These are phyloP conservation scores for Helarctos malayanus DNA, from an alignment of 2,797 vertebrate species.

Conservation along the genomic window DNA sequence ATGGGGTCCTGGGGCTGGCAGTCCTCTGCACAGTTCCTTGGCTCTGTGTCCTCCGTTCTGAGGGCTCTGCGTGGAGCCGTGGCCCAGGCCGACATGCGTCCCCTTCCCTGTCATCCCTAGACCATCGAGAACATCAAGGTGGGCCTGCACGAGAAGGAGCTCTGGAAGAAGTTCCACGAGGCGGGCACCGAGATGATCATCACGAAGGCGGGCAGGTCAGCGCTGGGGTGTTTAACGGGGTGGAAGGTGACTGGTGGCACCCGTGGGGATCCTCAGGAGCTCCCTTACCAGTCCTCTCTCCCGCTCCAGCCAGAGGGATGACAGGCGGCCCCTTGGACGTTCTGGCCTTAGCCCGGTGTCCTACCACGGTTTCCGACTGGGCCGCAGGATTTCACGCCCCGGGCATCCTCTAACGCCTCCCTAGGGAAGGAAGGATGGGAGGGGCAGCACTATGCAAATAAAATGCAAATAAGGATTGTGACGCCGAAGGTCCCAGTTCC, in stretches of 20 bases:
- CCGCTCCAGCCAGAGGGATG: neutral
- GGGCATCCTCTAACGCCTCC: accelerated
- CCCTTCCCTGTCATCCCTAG: constrained; percentile 85
- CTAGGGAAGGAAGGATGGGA: accelerated
- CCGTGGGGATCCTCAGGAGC: neutral
- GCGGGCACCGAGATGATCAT: constrained; percentile 99
- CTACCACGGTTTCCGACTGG: accelerated
- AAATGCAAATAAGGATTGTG: neutral
- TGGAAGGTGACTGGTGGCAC: neutral
- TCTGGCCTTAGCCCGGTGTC: neutral
- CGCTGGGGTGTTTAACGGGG: neutral
- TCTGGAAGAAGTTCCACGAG: constrained; percentile 99
- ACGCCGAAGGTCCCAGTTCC: accelerated
- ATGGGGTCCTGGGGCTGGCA: neutral
- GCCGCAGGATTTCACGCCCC: neutral
- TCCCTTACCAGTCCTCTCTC: neutral
- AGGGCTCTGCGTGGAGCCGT: neutral
- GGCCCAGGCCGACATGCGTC: neutral
- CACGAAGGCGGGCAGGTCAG: constrained; percentile 97
- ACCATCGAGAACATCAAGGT: constrained; percentile 99
- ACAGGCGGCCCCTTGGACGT: neutral
- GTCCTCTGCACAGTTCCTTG: neutral
- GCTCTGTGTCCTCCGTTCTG: neutral
- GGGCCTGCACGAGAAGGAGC: constrained; percentile 96
- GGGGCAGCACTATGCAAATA: neutral